phyloP scores from a whole-genome alignment of 2,113 vertebrate species.

The Formicarius rufipectus region DNA sequence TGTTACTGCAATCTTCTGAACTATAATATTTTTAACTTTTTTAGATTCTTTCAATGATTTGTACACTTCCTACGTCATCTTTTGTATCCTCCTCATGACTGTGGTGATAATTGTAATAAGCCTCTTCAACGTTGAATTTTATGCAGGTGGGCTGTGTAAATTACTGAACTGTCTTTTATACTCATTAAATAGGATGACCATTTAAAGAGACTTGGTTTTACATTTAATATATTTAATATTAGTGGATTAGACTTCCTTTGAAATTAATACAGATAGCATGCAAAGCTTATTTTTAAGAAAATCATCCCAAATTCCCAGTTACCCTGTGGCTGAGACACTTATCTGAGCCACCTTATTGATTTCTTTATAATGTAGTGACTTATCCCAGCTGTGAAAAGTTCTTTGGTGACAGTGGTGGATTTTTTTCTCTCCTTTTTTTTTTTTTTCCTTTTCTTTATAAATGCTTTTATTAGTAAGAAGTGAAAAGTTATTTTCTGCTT shows the following conservation, averaged over 20 bases:
- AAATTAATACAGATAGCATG: neutral
- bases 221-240: accelerated
- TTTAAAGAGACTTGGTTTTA: neutral
- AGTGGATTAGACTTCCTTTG: neutral
- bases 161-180: neutral
- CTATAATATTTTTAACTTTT: neutral
- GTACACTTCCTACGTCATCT: slow-evolving; percentile 78
- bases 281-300: neutral
- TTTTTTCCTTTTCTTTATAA: too few relatives aligned
- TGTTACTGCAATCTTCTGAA: neutral
- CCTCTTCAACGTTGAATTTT: slow-evolving; percentile 88
- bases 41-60: slow-evolving; percentile 83
- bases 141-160: slow-evolving; percentile 80
- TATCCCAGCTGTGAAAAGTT: neutral
- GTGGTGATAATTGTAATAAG: slow-evolving; percentile 82
- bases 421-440: neutral
- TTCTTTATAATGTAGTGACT: neutral
- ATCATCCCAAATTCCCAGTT: neutral
- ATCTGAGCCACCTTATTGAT: neutral
- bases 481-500: neutral
- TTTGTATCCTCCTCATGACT: slow-evolving; percentile 84
- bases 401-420: neutral
- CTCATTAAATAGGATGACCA: neutral
- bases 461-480: neutral
- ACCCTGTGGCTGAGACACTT: neutral